Base-by-base conservation (phyloP, 2,113 vertebrate species). In the Mionectes macconnelli region DNA sequence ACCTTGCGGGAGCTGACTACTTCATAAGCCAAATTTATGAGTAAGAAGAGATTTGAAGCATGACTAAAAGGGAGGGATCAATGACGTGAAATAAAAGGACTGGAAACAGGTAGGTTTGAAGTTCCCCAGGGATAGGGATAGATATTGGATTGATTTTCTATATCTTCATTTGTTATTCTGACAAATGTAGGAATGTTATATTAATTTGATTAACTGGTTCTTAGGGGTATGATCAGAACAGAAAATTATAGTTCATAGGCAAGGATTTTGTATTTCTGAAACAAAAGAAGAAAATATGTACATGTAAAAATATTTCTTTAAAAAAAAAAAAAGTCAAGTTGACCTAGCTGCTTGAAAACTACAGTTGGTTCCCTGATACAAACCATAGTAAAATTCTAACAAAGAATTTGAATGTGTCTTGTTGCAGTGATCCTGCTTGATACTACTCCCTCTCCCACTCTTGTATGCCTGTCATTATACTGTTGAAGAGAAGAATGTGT, bases 361-460 rank as follows among this genome's bases (percentile, higher is more conserved):
- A 21, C 12, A n/a, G 3, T 23, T 85, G 12, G 2, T 72, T 84
- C 82, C 9, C 8, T 47, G 13, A 63, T 35, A 13, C n/a, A 27
- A 82, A 22, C 30, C 55, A n/a, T 3, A 75, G 6, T 33, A 82
- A 78, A 91, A 96, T 44, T 16, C 22, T 79, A 37, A 28, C 13
- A 81, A 66, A 84, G 1, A 0, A 31, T 68, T 82, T 19, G 28
- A 44, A 3, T 18, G 1, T n/a, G 6, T 37, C 68, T 89, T 85
- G 35, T 62, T 95, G 55, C 70, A 89, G 31, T 0, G 0, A 8
- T 24, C 53, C 12, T 49, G 12, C 17, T 64, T 0, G 0, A 10
- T 64, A 25, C 13, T 60, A 27, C 13, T 68, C 7, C 19, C 8
- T 72, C 31, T 72, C 47, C 53, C n/a, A 25, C 52, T 82, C 35